These are phyloP conservation scores for Limosa lapponica DNA, from an alignment of 2,797 vertebrate species.

Conservation along the genomic window DNA sequence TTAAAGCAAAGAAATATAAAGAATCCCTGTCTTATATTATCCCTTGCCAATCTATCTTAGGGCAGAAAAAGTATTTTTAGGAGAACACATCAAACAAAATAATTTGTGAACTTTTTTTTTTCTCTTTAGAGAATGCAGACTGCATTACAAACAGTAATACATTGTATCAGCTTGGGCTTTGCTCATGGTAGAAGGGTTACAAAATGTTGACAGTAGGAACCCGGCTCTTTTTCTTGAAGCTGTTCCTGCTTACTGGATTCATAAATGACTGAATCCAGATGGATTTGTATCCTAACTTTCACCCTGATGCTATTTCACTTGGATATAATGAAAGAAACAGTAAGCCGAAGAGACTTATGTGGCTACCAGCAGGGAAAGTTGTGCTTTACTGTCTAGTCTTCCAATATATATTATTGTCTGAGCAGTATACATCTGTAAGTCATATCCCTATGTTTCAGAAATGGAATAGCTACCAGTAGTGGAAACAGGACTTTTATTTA, in stretches of 20 bases:
- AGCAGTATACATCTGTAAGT: background rate
- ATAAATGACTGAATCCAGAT: background rate
- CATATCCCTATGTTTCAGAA: background rate
- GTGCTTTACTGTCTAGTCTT: background rate
- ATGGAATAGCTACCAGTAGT: background rate
- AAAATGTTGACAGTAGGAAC: background rate
- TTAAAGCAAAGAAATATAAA: constrained; percentile 14
- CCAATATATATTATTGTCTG: background rate
- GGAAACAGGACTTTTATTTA: background rate
- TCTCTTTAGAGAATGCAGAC: background rate
- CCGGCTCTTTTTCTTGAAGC: background rate
- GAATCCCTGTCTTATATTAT: background rate
- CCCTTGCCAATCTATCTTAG: background rate
- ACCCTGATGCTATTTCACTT: background rate
- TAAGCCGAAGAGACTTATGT: background rate
- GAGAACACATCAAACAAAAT: background rate
- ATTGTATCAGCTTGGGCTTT: background rate
- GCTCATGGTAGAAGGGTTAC: background rate
- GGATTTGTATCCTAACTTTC: background rate
- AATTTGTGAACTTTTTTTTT: background rate
- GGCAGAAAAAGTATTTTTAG: constrained; percentile 3
- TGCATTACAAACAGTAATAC: background rate
- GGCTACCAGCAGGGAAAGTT: background rate
- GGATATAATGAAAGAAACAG: background rate
- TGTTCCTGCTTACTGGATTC: background rate